Evolutionary conservation across 2,797 vertebrate species (phyloP).

Genomic region (Peromyscus melanophrys): DNA sequence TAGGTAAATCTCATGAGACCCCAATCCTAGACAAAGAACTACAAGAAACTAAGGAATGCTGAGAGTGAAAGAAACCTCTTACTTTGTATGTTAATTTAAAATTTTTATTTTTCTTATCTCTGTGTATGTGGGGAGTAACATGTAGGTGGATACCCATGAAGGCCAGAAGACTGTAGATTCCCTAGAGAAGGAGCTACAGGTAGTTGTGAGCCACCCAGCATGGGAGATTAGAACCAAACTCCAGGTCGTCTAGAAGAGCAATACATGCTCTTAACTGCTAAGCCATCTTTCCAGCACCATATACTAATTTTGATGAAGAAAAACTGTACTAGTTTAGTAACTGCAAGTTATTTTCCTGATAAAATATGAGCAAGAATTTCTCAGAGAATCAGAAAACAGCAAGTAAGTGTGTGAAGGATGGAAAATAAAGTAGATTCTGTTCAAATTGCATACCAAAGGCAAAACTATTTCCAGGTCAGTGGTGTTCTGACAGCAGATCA

Average conservation of each 20-base stretch:
- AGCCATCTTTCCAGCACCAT: neutral
- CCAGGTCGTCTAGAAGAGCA: neutral
- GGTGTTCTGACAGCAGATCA: neutral
- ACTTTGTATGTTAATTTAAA: neutral
- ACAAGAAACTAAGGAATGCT: too few relatives aligned
- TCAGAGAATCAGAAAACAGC: neutral
- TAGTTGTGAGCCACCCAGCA: neutral
- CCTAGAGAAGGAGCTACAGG: neutral
- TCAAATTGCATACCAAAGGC: neutral
- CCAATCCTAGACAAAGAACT: neutral
- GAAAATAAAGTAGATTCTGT: neutral
- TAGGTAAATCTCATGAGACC: neutral
- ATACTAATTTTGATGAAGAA: neutral
- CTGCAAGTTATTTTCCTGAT: neutral
- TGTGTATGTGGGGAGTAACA: neutral
- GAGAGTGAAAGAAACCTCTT: neutral
- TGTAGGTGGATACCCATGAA: neutral
- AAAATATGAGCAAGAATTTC: neutral
- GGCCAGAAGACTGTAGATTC: neutral
- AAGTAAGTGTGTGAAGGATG: neutral
- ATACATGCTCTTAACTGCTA: neutral
- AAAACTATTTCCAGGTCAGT: neutral
- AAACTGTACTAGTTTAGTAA: neutral
- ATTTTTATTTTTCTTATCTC: neutral
- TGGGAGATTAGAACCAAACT: neutral